A percentile compares a stretch with the other conserved stretches of the same genome.
phyloP scores from a whole-genome alignment of 1,140 invertebrate species.

The Monochamus saltuarius region DNA sequence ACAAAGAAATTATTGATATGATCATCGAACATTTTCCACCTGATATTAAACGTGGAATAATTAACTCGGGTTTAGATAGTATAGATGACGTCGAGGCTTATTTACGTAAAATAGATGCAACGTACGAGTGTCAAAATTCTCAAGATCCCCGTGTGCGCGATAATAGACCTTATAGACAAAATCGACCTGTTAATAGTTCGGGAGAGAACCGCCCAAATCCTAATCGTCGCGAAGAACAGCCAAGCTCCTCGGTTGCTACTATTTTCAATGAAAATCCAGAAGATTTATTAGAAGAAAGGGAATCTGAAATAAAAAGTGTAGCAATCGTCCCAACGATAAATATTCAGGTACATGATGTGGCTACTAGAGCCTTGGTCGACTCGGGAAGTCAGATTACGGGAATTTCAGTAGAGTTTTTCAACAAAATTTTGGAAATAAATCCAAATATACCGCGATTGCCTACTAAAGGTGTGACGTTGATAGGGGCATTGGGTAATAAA shows the following conservation, averaged over 20 bases:
- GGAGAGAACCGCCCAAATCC: neutral
- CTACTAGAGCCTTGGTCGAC: slow-evolving; percentile 20
- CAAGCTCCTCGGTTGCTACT: neutral
- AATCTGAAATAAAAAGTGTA: neutral
- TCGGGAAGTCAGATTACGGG: slow-evolving; percentile 39
- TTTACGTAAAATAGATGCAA: neutral
- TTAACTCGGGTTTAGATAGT: neutral
- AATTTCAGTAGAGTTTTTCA: slow-evolving; percentile 33
- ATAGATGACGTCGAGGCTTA: slow-evolving; percentile 2
- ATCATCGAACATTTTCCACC: slow-evolving; percentile 7
- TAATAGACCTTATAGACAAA: neutral
- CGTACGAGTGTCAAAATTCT: neutral
- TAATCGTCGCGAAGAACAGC: neutral
- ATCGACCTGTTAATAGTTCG: neutral
- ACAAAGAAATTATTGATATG: slow-evolving; percentile 11
- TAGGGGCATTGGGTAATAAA: slow-evolving; percentile 27
- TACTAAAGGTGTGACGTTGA: slow-evolving; percentile 30
- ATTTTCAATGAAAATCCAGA: slow-evolving; percentile 9
- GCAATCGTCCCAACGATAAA: neutral
- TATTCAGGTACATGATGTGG: neutral
- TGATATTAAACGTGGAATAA: neutral
- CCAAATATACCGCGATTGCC: slow-evolving; percentile 27
- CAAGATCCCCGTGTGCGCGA: neutral
- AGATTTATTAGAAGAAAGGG: neutral
- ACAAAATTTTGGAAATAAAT: slow-evolving; percentile 15